Base-by-base conservation (phyloP, 2,113 vertebrate genomes). In the Barnardius zonarius region DNA sequence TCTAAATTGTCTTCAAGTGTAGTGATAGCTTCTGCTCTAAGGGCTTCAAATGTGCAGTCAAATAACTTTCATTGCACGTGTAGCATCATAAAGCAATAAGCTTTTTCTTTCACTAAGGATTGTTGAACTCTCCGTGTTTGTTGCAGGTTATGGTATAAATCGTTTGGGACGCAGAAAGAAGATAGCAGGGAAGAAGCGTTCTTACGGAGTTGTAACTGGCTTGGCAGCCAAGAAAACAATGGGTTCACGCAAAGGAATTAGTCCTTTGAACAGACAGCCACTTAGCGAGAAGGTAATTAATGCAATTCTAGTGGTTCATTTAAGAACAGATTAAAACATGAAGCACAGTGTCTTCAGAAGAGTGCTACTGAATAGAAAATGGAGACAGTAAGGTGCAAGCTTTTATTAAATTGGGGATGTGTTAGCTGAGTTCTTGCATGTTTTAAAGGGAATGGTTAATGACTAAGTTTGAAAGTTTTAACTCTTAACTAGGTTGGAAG, bases 131-230 rank as follows among this genome's bases (percentile, higher is more conserved):
- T 63, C 35, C 11, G 5, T 77, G 44, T 43, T 82, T 76, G 4
- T 93, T 76, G 17, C 92, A 97, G 98, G 98, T 95, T 98, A 98
- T 88, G 98, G 98, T 82, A 98, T 97, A 75, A 96, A 98, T 80
- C 98, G 90, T 87, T 90, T 98, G 70, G 98, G 96, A 12, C 97
- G 80, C 66, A 96, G 97, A 91, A 98, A 97, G 96, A 72, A 98
- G 67, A 93, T 97, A n/a, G 85, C 97, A 13, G 98, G 97, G 62
- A 98, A 98, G 86, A 98, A 98, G 54, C 98, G 98, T 55, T 97
- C 98, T 76, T 99, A 99, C 0, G 98, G 99, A 90, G 97, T 99
- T 35, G 98, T 99, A 92, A 99, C 99, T 3, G 98, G 99, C 11
- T 98, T 99, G 94, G 99, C 99, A 37, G 98, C 99, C 48, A 98